Evolutionary conservation across 2,888 invertebrate genomes (phyloP).

Genomic region (Phoronis australis): DNA sequence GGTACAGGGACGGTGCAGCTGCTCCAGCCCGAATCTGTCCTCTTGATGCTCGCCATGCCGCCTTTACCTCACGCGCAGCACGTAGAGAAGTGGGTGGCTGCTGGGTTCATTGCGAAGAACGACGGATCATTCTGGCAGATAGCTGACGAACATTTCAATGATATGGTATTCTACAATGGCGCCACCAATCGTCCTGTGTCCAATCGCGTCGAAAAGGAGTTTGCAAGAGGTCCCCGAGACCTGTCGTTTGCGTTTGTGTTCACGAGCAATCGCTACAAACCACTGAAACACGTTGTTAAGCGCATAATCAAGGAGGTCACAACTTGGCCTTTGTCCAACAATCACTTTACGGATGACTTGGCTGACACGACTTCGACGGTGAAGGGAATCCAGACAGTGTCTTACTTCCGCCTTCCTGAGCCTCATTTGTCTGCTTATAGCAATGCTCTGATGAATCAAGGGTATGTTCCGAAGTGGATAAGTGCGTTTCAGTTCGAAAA

Average conservation of each 20-base stretch:
- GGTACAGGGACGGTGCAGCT: constrained; percentile 6
- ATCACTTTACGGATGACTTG: not conserved
- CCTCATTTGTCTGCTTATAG: not conserved
- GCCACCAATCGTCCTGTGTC: not conserved
- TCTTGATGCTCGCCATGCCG: not conserved
- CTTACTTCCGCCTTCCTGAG: not conserved
- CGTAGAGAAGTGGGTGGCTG: not conserved
- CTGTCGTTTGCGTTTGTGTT: not conserved
- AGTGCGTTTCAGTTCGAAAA: not conserved
- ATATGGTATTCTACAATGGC: not conserved
- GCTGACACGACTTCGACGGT: not conserved
- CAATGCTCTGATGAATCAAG: not conserved
- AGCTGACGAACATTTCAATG: not conserved
- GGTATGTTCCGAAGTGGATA: not conserved
- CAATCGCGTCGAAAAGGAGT: not conserved
- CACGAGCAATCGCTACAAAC: not conserved
- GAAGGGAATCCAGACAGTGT: not conserved
- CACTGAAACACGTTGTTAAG: not conserved
- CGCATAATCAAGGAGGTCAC: not conserved
- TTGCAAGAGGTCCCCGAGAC: not conserved
- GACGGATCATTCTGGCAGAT: not conserved
- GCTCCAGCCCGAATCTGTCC: not conserved
- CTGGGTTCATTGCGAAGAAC: not conserved
- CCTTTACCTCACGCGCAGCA: not conserved
- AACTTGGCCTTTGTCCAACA: not conserved